Conservation (phyloP, 1,140 invertebrate species). For the Colletes latitarsis region DNA sequence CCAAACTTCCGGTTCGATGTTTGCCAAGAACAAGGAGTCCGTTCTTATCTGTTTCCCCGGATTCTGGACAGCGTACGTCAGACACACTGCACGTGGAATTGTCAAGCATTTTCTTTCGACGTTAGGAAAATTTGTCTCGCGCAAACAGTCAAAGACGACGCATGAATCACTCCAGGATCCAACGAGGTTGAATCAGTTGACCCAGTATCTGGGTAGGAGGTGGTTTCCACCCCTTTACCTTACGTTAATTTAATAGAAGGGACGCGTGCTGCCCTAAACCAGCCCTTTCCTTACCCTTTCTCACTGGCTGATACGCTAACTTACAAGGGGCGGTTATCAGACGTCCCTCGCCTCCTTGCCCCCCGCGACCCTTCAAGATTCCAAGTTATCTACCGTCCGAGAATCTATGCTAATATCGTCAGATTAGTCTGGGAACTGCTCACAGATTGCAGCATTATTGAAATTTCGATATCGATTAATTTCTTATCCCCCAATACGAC, state of each 20-base stretch:
- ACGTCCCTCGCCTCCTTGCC: slow-evolving; percentile 66
- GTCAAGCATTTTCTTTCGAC: neutral
- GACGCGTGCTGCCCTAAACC: slow-evolving; percentile 73
- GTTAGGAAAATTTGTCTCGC: slow-evolving; percentile 28
- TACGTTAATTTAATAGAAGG: slow-evolving; percentile 80
- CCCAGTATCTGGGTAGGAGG: slow-evolving; percentile 64
- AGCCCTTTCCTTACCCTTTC: slow-evolving; percentile 70
- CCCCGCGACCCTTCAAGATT: slow-evolving; percentile 75
- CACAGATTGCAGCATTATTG: slow-evolving; percentile 57
- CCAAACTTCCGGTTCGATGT: slow-evolving; percentile 15
- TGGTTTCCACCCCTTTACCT: slow-evolving; percentile 73
- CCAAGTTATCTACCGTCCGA: slow-evolving; percentile 73
- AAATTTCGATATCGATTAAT: slow-evolving; percentile 60
- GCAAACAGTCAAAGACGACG: slow-evolving; percentile 10
- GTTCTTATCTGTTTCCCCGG: slow-evolving; percentile 26
- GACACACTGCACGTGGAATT: neutral
- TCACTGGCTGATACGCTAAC: slow-evolving; percentile 71
- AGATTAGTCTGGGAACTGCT: slow-evolving; percentile 64
- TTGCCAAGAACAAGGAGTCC: slow-evolving; percentile 34
- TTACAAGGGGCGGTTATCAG: slow-evolving; percentile 77
- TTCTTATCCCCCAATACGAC: neutral
- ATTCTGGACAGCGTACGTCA: neutral
- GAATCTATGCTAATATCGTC: slow-evolving; percentile 74
- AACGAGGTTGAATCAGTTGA: slow-evolving; percentile 68
- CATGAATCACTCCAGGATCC: slow-evolving; percentile 54